phyloP scores from a whole-genome alignment of 2,113 vertebrate species.

The Callochromis pleurospilus region DNA sequence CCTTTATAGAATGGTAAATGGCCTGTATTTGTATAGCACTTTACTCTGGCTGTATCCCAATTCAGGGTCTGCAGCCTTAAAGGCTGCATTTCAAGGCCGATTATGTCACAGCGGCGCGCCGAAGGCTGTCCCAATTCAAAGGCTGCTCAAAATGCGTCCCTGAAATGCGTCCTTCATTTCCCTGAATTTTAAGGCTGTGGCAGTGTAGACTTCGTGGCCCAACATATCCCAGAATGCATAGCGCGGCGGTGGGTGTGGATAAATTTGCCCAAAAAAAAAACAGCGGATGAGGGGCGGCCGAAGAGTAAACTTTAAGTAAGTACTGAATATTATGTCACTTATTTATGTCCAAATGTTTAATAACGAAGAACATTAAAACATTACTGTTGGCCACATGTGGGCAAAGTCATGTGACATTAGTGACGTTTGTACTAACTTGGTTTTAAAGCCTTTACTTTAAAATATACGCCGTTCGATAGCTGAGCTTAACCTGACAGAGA shows the following conservation, averaged over 20 bases:
- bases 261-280: rapidly evolving
- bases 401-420: rapidly evolving
- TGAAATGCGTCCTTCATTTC: background rate
- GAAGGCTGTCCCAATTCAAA: rapidly evolving
- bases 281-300: rapidly evolving
- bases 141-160: background rate
- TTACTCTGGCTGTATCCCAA: rapidly evolving
- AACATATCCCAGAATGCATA: background rate
- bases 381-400: rapidly evolving
- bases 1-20: background rate
- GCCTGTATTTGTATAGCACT: background rate
- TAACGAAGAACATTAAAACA: background rate
- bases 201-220: rapidly evolving
- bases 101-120: rapidly evolving
- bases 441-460: too few relatives aligned
- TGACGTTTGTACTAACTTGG: too few relatives aligned
- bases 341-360: background rate
- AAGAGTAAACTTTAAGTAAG: background rate
- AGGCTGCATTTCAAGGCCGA: rapidly evolving
- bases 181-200: background rate
- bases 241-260: background rate
- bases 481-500: too few relatives aligned
- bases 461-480: too few relatives aligned
- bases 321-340: rapidly evolving
- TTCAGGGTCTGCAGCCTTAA: rapidly evolving